phyloP scores from a whole-genome alignment of 2,113 vertebrate genomes.

The Nematolebias whitei region DNA sequence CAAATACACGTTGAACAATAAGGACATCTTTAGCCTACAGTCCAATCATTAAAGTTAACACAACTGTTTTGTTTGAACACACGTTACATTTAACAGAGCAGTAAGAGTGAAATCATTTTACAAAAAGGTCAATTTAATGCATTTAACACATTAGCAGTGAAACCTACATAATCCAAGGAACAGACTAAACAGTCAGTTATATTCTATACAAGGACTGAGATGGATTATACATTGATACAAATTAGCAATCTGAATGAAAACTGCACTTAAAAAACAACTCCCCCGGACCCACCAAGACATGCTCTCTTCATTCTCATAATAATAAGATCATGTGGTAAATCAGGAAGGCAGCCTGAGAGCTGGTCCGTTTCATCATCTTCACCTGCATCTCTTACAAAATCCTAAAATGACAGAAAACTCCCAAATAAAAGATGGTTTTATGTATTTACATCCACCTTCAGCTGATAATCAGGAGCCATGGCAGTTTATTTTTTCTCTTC shows the following conservation, averaged over 20 bases:
- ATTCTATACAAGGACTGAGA: background rate
- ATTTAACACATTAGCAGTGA: conserved; percentile 59
- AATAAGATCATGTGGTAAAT: conserved; percentile 40
- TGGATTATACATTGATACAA: conserved; percentile 55
- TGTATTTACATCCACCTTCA: background rate
- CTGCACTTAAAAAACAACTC: conserved; percentile 40
- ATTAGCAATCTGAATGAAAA: conserved; percentile 51
- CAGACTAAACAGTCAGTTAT: conserved; percentile 9
- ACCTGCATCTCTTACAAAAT: background rate
- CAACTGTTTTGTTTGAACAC: conserved; percentile 31
- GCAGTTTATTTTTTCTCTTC: no score
- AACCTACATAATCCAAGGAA: conserved; percentile 60
- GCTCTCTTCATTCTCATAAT: conserved; percentile 68
- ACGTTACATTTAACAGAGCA: conserved; percentile 24
- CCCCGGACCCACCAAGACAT: conserved; percentile 44
- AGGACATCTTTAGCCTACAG: conserved; percentile 41
- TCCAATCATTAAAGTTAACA: conserved; percentile 33
- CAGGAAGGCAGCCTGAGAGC: conserved; percentile 50
- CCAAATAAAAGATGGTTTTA: no score
- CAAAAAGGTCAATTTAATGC: conserved; percentile 15
- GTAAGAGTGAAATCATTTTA: conserved; percentile 46
- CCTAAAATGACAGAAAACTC: conserved; percentile 11
- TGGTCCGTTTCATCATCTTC: conserved; percentile 20
- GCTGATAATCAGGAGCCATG: no score
- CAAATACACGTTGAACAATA: conserved; percentile 38